Base-by-base conservation (phyloP, 2,888 invertebrate genomes). In the Keiferia lycopersicella region DNA sequence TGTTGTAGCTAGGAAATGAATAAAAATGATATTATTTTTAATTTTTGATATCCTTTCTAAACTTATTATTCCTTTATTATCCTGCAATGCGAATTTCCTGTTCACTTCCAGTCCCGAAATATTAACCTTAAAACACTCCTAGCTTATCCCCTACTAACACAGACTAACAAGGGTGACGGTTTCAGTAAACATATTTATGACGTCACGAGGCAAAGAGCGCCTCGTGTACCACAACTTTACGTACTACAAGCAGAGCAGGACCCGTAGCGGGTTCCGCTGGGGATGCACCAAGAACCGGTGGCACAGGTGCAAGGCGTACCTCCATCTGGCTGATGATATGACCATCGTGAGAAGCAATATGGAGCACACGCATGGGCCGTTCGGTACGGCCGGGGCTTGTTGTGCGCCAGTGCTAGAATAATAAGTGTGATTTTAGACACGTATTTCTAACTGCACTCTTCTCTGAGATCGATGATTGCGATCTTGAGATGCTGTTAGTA, bases 101-200 rank as follows among this genome's bases (percentile, higher is more conserved):
- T 41, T 41, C 41, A 12, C 30, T 34, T 18, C 50, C 18, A 20
- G 7, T n/a, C n/a, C n/a, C 12, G 39, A 53, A 14, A 53, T 6
- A 51, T 18, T 51, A 51, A 39, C n/a, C 20, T 22, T 18, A 14
- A 62, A 41, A 22, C 22, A 38, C 22, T 16, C 4, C 26, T n/a
- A n/a, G n/a, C n/a, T 10, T 34, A 12, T 11, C 56, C 16, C 48
- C 41, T 12, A 34, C 26, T 48, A 51, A 22, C 14, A 1, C 34
- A 34, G 38, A 58, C 22, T 56, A 61, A 70, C 68, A 69, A 72
- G 73, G 63, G 65, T 16, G 26, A 56, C 56, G 64, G 61, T 91
- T 91, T 80, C 90, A 91, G 91, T 91, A 70, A 91, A 91, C 74
- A 91, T 91, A 81, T 91, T 91, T 76, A 91, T 91, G 91, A 91